phyloP scores from a whole-genome alignment of 2,888 invertebrate genomes.

The Morpho helenor region DNA sequence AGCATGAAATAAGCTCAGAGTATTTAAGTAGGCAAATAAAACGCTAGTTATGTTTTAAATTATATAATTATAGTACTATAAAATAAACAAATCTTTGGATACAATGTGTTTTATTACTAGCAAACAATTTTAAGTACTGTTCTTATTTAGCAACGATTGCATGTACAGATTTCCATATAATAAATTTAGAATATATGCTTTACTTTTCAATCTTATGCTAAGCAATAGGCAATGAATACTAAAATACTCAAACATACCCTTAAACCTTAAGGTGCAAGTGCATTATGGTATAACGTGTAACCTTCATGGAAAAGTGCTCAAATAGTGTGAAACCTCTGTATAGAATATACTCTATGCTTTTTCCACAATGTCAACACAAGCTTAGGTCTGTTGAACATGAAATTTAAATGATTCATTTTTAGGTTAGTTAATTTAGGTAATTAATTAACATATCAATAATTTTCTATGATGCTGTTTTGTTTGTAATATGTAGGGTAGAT shows the following conservation, averaged over 20 bases:
- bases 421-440: no score
- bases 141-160: slow-evolving; percentile 8
- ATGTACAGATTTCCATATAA: slow-evolving; percentile 41
- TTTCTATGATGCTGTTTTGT: no score
- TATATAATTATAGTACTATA: slow-evolving; percentile 66
- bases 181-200: slow-evolving; percentile 76
- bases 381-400: no score
- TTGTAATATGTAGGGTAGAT: no score
- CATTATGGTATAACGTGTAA: no score
- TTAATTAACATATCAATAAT: no score
- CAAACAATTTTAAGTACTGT: slow-evolving; percentile 35
- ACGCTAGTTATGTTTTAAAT: slow-evolving; percentile 44
- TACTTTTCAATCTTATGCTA: slow-evolving; percentile 38
- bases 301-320: slow-evolving; percentile 6
- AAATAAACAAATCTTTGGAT: slow-evolving; percentile 67
- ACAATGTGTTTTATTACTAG: slow-evolving; percentile 52
- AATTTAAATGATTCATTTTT: no score
- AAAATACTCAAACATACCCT: not conserved
- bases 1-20: slow-evolving; percentile 71
- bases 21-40: slow-evolving; percentile 33
- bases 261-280: no score
- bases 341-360: not conserved
- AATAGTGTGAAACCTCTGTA: not conserved
- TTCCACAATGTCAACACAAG: no score
- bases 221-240: slow-evolving; percentile 8